Evolutionary conservation across 2,888 invertebrate genomes (phyloP), one percentile per base, ranked within the genome.

Genomic region (Sphecodes monilicornis): DNA sequence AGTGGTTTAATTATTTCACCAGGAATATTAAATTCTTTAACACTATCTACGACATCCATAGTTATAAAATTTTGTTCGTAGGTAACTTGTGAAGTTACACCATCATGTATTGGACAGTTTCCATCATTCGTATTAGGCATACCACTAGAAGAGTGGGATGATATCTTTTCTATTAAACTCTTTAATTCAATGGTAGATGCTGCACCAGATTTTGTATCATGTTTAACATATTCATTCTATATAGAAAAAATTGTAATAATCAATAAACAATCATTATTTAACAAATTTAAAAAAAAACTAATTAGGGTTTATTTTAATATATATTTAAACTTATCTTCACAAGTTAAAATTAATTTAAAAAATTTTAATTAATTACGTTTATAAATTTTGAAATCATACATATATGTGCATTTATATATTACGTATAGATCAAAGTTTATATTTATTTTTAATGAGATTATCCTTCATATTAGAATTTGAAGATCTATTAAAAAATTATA

Each of bases 11-110:
- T 78, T 46, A 94, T 84, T 39, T 90, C 89, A 3, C 88, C 80
- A 0, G 94, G 93, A 29, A 94, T 86, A 74, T 91, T 91, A 74
- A 90, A 91, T 69, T 86, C 76, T 73, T 91, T 91, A 22, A 94
- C 79, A 29, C 91, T 92, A 69, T 94, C 92, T 13, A 92, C 81
- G 18, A 92, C 79, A 72, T 92, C 92, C 4, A 93, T 80, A 43
- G 81, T 86, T 29, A 85, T 84, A 1, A 86, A 57, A 13, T 88
- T 86, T 3, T 84, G 84, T 78, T 92, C 86, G n/a, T 91, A 87
- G 13, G 91, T 71, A 16, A 80, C 60, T 79, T 86, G 84, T 22
- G 85, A 64, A 46, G 79, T 76, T 78, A 90, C 80, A n/a, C 87
- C 57, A 50, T 86, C 88, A 66, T 94, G 93, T 66, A 91, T 77